Percentiles rank a stretch among this genome's conserved stretches.
phyloP scores from a whole-genome alignment of 2,888 invertebrate species.

The Sinotaia quadrata region DNA sequence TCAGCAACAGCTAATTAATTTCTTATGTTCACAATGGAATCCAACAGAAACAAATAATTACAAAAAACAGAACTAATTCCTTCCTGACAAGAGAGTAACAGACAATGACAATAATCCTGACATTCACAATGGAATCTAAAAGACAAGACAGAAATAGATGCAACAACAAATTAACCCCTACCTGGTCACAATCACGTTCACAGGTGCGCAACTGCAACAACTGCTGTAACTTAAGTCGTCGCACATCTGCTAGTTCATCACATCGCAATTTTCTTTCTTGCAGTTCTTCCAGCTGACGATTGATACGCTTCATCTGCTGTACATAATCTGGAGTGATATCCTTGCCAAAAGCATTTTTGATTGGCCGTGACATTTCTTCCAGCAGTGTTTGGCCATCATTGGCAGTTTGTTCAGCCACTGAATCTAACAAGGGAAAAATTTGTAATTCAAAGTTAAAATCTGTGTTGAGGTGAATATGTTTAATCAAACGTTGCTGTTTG shows the following conservation, averaged over 20 bases:
- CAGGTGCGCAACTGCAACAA: constrained; percentile 82
- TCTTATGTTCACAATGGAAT: too few species aligned
- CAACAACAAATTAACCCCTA: too few species aligned
- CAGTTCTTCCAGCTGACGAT: constrained; percentile 81
- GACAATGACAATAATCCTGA: too few species aligned
- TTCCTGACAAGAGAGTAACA: too few species aligned
- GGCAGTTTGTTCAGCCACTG: constrained; percentile 79
- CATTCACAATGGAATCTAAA: too few species aligned
- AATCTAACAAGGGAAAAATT: constrained; percentile 74
- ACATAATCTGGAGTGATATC: constrained; percentile 77
- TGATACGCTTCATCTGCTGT: constrained; percentile 79
- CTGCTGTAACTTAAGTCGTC: constrained; percentile 85
- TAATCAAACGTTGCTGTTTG: too few species aligned
- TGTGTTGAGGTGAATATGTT: too few species aligned
- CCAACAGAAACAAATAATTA: too few species aligned
- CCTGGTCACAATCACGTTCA: constrained; percentile 83
- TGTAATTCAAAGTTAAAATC: too few species aligned
- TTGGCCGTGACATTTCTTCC: constrained; percentile 84
- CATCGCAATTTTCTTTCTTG: constrained; percentile 80
- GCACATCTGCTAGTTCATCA: constrained; percentile 82
- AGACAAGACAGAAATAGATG: too few species aligned
- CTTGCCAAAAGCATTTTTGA: constrained; percentile 84
- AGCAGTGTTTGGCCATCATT: constrained; percentile 84
- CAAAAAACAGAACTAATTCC: too few species aligned
- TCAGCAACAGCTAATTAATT: too few species aligned